Evolutionary conservation across 2,888 invertebrate species (phyloP).

Genomic region (Hoplodrina blanda): DNA sequence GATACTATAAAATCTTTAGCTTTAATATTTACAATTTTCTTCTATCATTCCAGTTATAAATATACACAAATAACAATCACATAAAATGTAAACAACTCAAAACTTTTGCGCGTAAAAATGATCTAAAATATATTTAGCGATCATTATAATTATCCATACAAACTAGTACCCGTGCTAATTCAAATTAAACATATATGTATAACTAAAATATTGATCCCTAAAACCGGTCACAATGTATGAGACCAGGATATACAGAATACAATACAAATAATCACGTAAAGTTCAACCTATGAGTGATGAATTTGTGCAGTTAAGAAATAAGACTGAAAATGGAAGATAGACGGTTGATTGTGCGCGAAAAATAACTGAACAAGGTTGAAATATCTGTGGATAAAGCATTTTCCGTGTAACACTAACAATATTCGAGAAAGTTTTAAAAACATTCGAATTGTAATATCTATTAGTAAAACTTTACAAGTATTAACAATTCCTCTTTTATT

Average conservation of each 20-base stretch:
- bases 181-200: slow-evolving; percentile 52
- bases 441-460: slow-evolving; percentile 51
- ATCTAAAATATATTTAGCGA: slow-evolving; percentile 60
- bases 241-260: slow-evolving; percentile 14
- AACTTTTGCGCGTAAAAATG: slow-evolving; percentile 57
- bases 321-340: slow-evolving; percentile 21
- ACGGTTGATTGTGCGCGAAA: slow-evolving; percentile 10
- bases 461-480: slow-evolving; percentile 50
- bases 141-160: slow-evolving; percentile 50
- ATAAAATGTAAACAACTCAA: slow-evolving; percentile 62
- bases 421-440: slow-evolving; percentile 53
- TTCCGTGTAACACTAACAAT: slow-evolving; percentile 42
- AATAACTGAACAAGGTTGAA: slow-evolving; percentile 13
- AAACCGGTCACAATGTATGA: slow-evolving; percentile 57
- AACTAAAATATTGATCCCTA: slow-evolving; percentile 66
- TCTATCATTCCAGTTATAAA: slow-evolving; percentile 58
- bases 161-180: slow-evolving; percentile 64
- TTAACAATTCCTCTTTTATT: slow-evolving; percentile 56
- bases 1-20: slow-evolving; percentile 63
- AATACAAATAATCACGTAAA: slow-evolving; percentile 8
- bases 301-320: slow-evolving; percentile 25
- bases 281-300: slow-evolving; percentile 3
- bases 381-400: slow-evolving; percentile 32
- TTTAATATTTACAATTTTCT: slow-evolving; percentile 68
- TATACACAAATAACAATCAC: slow-evolving; percentile 62